Evolutionary conservation across 2,888 invertebrate genomes (phyloP), one percentile per base, ranked within the genome.

Genomic region (Lithophane socia): DNA sequence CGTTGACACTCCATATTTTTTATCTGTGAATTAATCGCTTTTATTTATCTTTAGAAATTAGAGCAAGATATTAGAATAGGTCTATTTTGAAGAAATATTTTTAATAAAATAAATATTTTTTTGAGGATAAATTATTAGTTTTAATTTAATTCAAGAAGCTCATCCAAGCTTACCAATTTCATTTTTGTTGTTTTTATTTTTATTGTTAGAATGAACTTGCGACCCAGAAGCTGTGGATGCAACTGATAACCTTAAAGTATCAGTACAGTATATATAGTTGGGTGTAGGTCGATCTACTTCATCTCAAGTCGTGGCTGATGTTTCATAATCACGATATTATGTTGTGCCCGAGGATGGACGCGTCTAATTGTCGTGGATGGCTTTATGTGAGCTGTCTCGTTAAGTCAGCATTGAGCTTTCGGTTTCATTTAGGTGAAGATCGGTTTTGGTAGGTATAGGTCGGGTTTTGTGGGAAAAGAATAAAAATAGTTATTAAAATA

Each of bases 191-290:
- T 75, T 77, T 69, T 18, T 44, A 61, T 74, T 56, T 9, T 29
- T 81, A 7, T 76, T 81, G 12, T 60, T 60, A 49, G 52, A 75
- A 49, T 54, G 83, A 86, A 91, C 90, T 90, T 89, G 90, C 89
- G 86, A 73, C 83, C 84, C 87, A 88, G 91, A 90, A 91, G 89
- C 80, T 86, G 85, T 86, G 88, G 83, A 86, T 90, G 85, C 91
- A 89, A 95, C 93, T 96, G 96, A 95, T 95, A 93, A 92, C 89
- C 89, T 92, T 88, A 82, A 83, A 88, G 85, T 90, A 82, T 87
- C 87, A 90, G 90, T 91, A 92, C 92, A 92, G 92, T 96, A 95
- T 96, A 94, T 96, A 96, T 96, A 96, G 91, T 88, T 90, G 92
- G 91, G 89, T 89, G 84, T 88, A 88, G 87, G 93, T 94, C 92